Evolutionary conservation across 2,888 invertebrate genomes (phyloP), one percentile per base, ranked within the genome.

Genomic region (Eupsilia transversa): DNA sequence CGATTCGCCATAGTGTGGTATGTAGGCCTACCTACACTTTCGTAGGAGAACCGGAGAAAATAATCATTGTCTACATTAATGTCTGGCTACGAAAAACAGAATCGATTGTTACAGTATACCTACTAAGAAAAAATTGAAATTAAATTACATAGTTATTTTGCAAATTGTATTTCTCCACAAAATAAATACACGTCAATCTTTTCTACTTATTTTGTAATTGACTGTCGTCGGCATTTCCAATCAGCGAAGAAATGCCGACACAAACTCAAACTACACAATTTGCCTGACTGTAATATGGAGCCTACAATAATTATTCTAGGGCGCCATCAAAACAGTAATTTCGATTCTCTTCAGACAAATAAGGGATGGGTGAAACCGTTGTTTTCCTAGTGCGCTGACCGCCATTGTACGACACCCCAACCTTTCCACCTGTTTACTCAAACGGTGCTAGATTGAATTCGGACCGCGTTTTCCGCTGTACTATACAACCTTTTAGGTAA

Each of bases 371-470:
- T n/a, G 17, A 46, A 49, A 49, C n/a, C 27, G 71, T 64, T 84
- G 87, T 84, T 82, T 86, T 72, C 71, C 52, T 52, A 74, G 46
- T 46, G 30, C 33, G 43, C 46, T 68, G 75, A 69, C 69, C 57
- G 72, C 27, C 41, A 64, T 77, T 63, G 49, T 46, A 61, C 52
- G 57, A 38, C 46, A 59, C 56, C 57, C 68, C 56, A 65, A 78
- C 38, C 41, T 70, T 46, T 60, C 77, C 74, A 82, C 79, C 79
- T 82, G 87, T 86, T 88, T 87, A 82, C 82, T n/a, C 72, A 71
- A 80, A 75, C 76, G 68, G 73, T 74, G 78, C 77, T 60, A 77
- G 73, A 82, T 87, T 84, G 73, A 71, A 82, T 84, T 80, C 54
- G 56, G 68, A 60, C 27, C 68, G 20, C 38, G 59, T 76, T 64